Evolutionary conservation across 2,797 vertebrate species (phyloP), one percentile per base, ranked within the genome.

Genomic region (Masticophis lateralis): DNA sequence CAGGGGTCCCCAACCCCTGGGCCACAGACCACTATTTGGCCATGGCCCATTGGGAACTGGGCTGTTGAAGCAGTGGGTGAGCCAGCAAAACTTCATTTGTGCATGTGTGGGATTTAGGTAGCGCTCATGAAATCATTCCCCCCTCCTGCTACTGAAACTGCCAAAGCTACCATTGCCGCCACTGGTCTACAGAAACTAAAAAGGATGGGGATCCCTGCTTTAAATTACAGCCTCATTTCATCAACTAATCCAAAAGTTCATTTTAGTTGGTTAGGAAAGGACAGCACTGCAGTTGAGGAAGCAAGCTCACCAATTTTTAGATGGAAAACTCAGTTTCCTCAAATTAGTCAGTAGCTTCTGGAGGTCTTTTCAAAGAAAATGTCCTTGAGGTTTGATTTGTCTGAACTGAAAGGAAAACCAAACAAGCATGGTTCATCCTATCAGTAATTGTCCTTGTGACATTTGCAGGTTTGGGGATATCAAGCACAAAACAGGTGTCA

Each of bases 391-490:
- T 55, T 91, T 92, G 74, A 90, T 25, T 11, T 93, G 51, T 66
- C 91, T 96, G 91, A 95, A 93, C 92, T 92, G n/a, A 96, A 95
- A 95, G 9, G 2, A 56, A 95, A 95, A 92, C 28, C 92, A 94
- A 89, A 94, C 28, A 93, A 12, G 87, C 20, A 20, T 94, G 90
- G 96, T 95, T 95, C 94, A 94, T 95, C 93, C 53, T 94, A 66
- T 88, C 56, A 56, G 28, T 92, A 93, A 95, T 91, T 93, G 56
- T 95, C 95, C 92, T 86, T 83, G 18, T 53, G 95, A 37, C 89
- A 88, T 93, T 95, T 90, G 95, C 83, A 2, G 79, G 6, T 93
- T 95, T 95, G 32, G 16, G 43, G 88, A 27, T n/a, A 18, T 32
- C 95, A 89, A 89, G 90, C 37, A 94, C 20, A 60, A 92, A 96